These are phyloP conservation scores for Trissoscelio sp. DNA, from an alignment of 2,888 invertebrate genomes.

Conservation along the genomic window DNA sequence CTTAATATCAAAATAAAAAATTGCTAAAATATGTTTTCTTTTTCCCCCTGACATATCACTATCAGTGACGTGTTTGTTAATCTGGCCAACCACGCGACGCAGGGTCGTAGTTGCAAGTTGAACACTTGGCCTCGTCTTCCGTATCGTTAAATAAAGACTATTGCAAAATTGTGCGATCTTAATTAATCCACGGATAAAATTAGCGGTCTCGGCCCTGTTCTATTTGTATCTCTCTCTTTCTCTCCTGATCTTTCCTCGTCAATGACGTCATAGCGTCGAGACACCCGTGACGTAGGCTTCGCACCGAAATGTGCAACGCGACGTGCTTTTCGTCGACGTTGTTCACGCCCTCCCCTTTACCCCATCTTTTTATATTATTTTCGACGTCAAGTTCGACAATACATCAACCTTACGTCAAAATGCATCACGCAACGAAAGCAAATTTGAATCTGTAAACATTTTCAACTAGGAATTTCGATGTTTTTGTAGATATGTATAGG, in stretches of 20 bases:
- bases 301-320: slow-evolving; percentile 72
- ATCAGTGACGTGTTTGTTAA: slow-evolving; percentile 19
- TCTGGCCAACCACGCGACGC: slow-evolving; percentile 47
- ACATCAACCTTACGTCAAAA: slow-evolving; percentile 44
- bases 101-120: slow-evolving; percentile 57
- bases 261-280: slow-evolving; percentile 77
- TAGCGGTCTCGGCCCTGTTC: slow-evolving; percentile 78
- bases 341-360: not conserved
- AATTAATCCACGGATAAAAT: slow-evolving; percentile 81
- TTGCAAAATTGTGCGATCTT: slow-evolving; percentile 79
- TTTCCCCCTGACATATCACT: slow-evolving; percentile 1
- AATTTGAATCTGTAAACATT: too few relatives aligned
- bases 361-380: slow-evolving; percentile 35
- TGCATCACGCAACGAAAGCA: not conserved
- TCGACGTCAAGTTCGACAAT: slow-evolving; percentile 59
- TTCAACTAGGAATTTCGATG: too few relatives aligned
- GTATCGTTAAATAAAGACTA: slow-evolving; percentile 75
- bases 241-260: slow-evolving; percentile 41
- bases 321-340: slow-evolving; percentile 69
- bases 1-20: too few relatives aligned
- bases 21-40: too few relatives aligned
- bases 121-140: slow-evolving; percentile 71
- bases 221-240: slow-evolving; percentile 75
- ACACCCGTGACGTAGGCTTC: slow-evolving; percentile 77
- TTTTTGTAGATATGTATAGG: too few relatives aligned